Evolutionary conservation across 2,797 vertebrate species (phyloP), one percentile per base, ranked within the genome.

Genomic region (Chanos chanos): DNA sequence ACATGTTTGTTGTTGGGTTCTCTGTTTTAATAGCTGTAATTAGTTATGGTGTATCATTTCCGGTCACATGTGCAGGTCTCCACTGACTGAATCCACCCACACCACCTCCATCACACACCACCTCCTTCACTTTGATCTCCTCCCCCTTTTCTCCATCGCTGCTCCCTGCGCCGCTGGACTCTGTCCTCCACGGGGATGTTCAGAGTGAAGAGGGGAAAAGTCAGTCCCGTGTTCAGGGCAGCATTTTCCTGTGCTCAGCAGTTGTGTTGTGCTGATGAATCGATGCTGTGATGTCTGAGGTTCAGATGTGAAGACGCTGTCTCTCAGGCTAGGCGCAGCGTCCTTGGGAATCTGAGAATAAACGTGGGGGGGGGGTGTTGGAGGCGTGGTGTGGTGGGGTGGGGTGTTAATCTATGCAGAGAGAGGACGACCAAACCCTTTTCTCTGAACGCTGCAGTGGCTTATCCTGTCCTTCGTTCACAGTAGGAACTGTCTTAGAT

Each of bases 181-280:
- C 8, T 48, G 40, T 4, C 24, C 48, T 28, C 8, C 10, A 40
- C 54, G 25, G 12, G 6, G 43, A n/a, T n/a, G n/a, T n/a, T 41
- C 28, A 33, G 15, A 43, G 15, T 48, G 6, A 19, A 39, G 15
- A 54, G 24, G 21, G 12, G 34, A 61, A 40, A 25, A 21, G 64
- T 60, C 64, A 70, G 70, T 67, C 67, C 74, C 47, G 51, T 64
- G 50, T 52, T 61, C 45, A 66, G 5, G 15, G 48, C 15, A n/a
- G 39, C 21, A 36, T 59, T 55, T 6, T 15, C 44, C 37, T 40
- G 7, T 16, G 41, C n/a, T 63, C 62, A 73, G 64, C 67, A 64
- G 54, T 41, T 66, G 27, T 25, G 37, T 60, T 61, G 40, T 70
- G 63, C 71, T 67, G 59, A 40, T 7, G 39, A 70, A 64, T 67